Percentiles rank a stretch among this genome's conserved stretches.
Evolutionary conservation across 2,888 invertebrate species (phyloP).

Genomic region (Synergus gifuensis): DNA sequence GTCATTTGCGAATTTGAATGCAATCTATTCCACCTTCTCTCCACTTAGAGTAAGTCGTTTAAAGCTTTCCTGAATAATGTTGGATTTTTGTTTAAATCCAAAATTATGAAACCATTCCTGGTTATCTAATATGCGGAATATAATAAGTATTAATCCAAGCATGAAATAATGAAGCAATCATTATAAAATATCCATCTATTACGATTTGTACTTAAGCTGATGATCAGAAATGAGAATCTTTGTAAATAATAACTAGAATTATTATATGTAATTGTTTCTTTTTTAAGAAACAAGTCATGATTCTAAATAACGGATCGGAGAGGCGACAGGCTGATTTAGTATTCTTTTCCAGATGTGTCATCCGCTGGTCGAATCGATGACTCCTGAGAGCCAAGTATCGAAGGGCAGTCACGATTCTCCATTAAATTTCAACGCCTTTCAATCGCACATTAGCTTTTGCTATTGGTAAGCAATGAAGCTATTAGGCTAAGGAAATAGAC

Average conservation of each 20-base stretch:
- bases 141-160: too few species aligned
- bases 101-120: too few species aligned
- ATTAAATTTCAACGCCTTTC: constrained; percentile 16
- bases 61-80: too few species aligned
- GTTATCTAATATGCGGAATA: too few species aligned
- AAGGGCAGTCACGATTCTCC: constrained; percentile 9
- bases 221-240: too few species aligned
- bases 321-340: constrained; percentile 66
- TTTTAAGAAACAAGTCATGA: background rate
- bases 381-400: constrained; percentile 26
- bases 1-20: background rate
- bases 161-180: too few species aligned
- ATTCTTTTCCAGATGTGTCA: constrained; percentile 73
- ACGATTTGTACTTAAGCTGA: too few species aligned
- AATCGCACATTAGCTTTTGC: background rate
- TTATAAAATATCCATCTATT: too few species aligned
- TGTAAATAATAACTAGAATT: background rate
- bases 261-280: too few species aligned
- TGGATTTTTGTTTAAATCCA: too few species aligned
- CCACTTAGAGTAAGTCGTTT: too few species aligned
- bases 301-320: background rate
- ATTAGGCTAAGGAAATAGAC: background rate
- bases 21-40: too few species aligned
- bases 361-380: constrained; percentile 62
- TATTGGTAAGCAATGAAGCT: constrained; percentile 5